phyloP scores from a whole-genome alignment of 2,797 vertebrate genomes.

The Micropoecilia bifurca region DNA sequence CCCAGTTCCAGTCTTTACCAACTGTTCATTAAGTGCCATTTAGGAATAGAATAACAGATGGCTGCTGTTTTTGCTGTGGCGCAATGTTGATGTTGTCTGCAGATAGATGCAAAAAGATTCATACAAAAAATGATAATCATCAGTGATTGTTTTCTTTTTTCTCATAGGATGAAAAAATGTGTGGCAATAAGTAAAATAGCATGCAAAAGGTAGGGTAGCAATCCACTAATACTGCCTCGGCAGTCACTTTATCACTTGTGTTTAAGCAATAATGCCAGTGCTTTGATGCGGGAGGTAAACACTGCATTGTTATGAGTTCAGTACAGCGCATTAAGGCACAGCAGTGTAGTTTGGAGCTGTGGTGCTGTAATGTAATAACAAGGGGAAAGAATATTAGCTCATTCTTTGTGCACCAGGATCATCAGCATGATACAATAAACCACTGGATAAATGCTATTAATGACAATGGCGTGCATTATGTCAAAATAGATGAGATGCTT shows the following conservation, averaged over 20 bases:
- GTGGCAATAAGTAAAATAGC: conserved; percentile 7
- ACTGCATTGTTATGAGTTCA: conserved; percentile 12
- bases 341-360: conserved; percentile 7
- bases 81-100: neutral
- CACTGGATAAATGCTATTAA: neutral
- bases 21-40: conserved; percentile 40
- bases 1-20: conserved; percentile 26
- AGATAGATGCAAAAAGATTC: neutral
- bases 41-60: conserved; percentile 46
- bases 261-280: neutral
- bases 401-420: conserved; percentile 10
- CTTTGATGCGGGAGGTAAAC: neutral
- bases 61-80: conserved; percentile 18
- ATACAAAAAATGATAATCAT: conserved; percentile 12
- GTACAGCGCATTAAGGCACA: conserved; percentile 4
- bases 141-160: neutral
- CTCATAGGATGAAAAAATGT: neutral
- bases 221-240: neutral
- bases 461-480: conserved; percentile 14
- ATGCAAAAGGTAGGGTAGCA: neutral
- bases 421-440: conserved; percentile 17
- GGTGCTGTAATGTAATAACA: conserved; percentile 16
- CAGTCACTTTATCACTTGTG: neutral
- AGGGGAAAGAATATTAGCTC: conserved; percentile 1
- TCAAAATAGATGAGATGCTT: conserved; percentile 5